A percentile compares a stretch with the other conserved stretches of the same genome.
Conservation (phyloP, 2,888 invertebrate species). For the Malthinus flaveolus region DNA sequence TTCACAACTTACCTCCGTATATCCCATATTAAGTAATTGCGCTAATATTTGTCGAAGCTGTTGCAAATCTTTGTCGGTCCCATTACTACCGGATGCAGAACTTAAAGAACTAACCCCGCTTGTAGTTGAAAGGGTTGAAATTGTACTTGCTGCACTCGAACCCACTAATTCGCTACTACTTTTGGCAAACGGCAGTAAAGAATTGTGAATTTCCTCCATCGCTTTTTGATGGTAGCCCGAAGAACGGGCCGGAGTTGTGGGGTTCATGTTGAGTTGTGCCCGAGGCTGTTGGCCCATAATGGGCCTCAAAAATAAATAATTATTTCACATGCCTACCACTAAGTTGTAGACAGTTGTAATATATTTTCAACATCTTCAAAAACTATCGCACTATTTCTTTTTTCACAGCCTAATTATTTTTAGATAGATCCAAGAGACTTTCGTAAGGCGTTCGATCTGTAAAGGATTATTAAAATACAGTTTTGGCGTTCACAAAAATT, state of each 20-base stretch:
- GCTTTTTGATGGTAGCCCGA: constrained; percentile 86
- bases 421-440: too few species aligned
- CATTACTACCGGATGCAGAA: constrained; percentile 56
- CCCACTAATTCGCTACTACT: constrained; percentile 65
- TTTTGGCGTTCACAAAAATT: too few species aligned
- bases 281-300: constrained; percentile 59
- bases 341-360: constrained; percentile 19
- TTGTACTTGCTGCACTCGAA: constrained; percentile 77
- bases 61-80: constrained; percentile 66
- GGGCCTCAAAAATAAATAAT: constrained; percentile 44
- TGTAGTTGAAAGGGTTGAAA: constrained; percentile 65
- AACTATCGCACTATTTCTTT: neutral
- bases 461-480: too few species aligned
- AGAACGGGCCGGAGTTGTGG: constrained; percentile 60
- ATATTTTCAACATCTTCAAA: constrained; percentile 15
- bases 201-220: constrained; percentile 83
- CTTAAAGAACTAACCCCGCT: constrained; percentile 65
- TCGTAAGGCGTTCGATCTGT: too few species aligned
- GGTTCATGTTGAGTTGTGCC: constrained; percentile 62
- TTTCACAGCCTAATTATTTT: constrained; percentile 11
- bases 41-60: constrained; percentile 66
- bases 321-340: constrained; percentile 26
- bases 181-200: constrained; percentile 79
- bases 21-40: constrained; percentile 72
- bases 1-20: constrained; percentile 66